These are phyloP conservation scores for Garra rufa DNA, from an alignment of 2,113 vertebrate genomes.

Conservation along the genomic window DNA sequence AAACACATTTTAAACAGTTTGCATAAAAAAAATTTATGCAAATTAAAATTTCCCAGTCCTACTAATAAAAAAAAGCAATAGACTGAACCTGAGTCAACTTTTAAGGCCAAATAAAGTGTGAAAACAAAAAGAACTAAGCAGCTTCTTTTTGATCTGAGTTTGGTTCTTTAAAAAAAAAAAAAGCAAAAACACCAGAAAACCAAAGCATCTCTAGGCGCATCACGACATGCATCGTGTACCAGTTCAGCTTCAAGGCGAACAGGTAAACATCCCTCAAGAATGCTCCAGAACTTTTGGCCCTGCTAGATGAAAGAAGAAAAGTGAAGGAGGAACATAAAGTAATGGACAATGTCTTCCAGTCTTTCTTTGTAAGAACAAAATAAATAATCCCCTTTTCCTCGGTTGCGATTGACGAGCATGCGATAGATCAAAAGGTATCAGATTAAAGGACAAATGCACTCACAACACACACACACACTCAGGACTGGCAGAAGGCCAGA, in stretches of 20 bases:
- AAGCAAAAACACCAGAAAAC: neutral
- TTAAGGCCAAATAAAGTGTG: neutral
- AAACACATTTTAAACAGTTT: neutral
- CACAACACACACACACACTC: conserved; percentile 50
- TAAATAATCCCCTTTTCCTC: conserved; percentile 69
- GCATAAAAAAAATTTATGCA: no score
- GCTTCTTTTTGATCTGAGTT: neutral
- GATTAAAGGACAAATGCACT: conserved; percentile 65
- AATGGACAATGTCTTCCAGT: conserved; percentile 45
- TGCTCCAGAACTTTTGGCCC: neutral
- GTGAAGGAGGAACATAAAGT: conserved; percentile 26
- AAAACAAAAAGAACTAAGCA: neutral
- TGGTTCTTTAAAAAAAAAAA: neutral
- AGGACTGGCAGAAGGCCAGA: conserved; percentile 72
- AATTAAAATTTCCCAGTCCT: no score
- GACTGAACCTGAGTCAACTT: neutral
- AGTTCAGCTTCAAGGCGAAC: neutral
- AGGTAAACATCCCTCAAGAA: neutral
- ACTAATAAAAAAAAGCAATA: no score
- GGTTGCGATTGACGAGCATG: conserved; percentile 65
- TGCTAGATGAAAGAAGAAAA: conserved; percentile 21
- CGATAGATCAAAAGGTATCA: conserved; percentile 77
- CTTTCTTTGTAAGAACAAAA: conserved; percentile 42
- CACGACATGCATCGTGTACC: neutral
- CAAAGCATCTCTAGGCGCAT: neutral